phyloP scores from a whole-genome alignment of 2,888 invertebrate species.

The Erebia epiphron region DNA sequence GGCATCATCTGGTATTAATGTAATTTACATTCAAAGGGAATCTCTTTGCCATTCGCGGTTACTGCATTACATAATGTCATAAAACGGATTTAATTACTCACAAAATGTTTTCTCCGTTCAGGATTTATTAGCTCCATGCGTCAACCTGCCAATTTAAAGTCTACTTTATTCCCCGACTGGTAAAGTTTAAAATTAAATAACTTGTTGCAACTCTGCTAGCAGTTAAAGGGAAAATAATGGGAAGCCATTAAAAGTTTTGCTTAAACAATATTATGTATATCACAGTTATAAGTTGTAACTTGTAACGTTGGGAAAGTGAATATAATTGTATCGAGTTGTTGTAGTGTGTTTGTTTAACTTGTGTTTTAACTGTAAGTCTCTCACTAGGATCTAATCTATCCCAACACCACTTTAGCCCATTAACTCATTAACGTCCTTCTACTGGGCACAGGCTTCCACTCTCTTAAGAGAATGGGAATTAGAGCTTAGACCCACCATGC shows the following conservation, averaged over 20 bases:
- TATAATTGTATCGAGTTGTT: conserved; percentile 2
- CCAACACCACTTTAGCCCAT: too few species aligned
- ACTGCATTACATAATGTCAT: conserved; percentile 9
- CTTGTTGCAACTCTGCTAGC: neutral
- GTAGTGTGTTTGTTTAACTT: neutral
- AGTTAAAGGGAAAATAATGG: conserved; percentile 25
- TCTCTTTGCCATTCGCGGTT: neutral
- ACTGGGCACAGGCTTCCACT: too few species aligned
- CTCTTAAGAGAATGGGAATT: too few species aligned
- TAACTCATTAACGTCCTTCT: too few species aligned
- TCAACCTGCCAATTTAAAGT: conserved; percentile 1
- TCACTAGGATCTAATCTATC: too few species aligned
- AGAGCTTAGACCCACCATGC: too few species aligned
- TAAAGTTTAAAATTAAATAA: conserved; percentile 20
- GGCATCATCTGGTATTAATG: too few species aligned
- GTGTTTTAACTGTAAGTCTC: neutral
- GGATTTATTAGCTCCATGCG: conserved; percentile 6
- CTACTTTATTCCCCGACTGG: neutral
- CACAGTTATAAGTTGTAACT: conserved; percentile 12
- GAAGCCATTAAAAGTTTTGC: conserved; percentile 29
- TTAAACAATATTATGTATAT: conserved; percentile 16
- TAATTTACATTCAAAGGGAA: neutral
- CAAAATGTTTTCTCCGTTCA: conserved; percentile 12
- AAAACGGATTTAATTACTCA: conserved; percentile 18
- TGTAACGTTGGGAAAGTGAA: conserved; percentile 13